These are phyloP conservation scores for Kobus ellipsiprymnus DNA, from an alignment of 2,113 vertebrate genomes.

Conservation along the genomic window DNA sequence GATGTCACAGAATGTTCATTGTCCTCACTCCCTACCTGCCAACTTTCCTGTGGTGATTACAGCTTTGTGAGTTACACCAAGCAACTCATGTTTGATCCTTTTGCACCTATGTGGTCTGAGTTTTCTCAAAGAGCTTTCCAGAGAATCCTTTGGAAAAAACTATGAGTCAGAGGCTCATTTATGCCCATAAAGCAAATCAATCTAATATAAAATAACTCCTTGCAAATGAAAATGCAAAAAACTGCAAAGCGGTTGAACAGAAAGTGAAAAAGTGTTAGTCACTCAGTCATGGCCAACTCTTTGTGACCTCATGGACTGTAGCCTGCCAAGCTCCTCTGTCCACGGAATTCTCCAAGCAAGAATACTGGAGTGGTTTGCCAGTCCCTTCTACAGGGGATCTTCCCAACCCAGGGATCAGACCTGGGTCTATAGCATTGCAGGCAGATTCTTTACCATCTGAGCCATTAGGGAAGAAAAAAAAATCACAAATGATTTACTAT, in stretches of 20 bases:
- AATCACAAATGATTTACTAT: neutral
- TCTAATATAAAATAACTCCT: neutral
- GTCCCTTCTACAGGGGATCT: neutral
- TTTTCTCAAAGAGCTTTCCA: neutral
- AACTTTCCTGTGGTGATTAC: neutral
- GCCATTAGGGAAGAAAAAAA: neutral
- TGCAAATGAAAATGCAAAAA: neutral
- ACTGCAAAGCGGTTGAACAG: neutral
- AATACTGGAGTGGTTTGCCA: neutral
- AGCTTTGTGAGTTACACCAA: neutral
- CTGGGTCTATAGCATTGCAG: neutral
- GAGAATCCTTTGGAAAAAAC: neutral
- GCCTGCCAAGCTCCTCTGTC: neutral
- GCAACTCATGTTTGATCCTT: neutral
- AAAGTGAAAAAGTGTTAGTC: neutral
- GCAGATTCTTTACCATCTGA: neutral
- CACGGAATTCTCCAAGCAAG: neutral
- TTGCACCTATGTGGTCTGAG: rapidly evolving
- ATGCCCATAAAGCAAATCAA: neutral
- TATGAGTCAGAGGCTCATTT: neutral
- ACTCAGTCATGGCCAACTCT: neutral
- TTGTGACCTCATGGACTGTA: neutral
- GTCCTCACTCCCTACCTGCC: rapidly evolving
- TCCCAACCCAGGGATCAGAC: neutral
- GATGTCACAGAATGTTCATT: neutral